These are phyloP conservation scores for Rhagonycha fulva DNA, from an alignment of 2,888 invertebrate species.

Conservation along the genomic window DNA sequence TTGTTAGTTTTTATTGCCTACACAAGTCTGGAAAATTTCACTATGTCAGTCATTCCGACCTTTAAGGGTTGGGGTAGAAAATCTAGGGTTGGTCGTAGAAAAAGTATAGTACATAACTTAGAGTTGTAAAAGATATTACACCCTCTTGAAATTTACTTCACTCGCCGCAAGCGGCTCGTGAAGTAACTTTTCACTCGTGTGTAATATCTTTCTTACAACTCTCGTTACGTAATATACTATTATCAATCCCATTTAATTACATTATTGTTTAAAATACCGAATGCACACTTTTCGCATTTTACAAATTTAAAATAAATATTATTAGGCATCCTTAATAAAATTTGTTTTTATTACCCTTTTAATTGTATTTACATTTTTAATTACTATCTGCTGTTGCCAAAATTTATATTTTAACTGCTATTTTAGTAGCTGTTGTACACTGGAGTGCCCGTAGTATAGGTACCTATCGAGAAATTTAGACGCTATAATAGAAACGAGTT, in stretches of 20 bases:
- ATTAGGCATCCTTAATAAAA: conserved; percentile 7
- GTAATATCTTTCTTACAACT: no score
- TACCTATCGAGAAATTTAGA: background rate
- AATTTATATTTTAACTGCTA: background rate
- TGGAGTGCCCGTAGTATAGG: background rate
- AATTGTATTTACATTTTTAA: background rate
- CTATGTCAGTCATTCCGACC: no score
- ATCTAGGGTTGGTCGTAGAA: no score
- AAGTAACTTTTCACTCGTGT: no score
- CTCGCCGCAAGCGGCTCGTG: no score
- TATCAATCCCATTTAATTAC: background rate
- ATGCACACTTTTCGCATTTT: background rate
- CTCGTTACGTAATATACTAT: no score
- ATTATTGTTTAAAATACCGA: background rate
- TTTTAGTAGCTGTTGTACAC: background rate
- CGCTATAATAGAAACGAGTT: background rate
- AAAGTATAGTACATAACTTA: no score
- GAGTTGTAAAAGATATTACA: no score
- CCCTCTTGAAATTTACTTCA: no score
- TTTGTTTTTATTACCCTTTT: conserved; percentile 4
- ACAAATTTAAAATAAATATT: background rate
- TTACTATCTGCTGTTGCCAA: background rate
- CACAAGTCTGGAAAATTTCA: no score
- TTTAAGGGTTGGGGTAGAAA: no score
- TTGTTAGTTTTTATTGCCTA: no score